Percentiles rank a stretch among this genome's conserved stretches.
Conservation (phyloP, 2,888 invertebrate species). For the Synergus japonicus region DNA sequence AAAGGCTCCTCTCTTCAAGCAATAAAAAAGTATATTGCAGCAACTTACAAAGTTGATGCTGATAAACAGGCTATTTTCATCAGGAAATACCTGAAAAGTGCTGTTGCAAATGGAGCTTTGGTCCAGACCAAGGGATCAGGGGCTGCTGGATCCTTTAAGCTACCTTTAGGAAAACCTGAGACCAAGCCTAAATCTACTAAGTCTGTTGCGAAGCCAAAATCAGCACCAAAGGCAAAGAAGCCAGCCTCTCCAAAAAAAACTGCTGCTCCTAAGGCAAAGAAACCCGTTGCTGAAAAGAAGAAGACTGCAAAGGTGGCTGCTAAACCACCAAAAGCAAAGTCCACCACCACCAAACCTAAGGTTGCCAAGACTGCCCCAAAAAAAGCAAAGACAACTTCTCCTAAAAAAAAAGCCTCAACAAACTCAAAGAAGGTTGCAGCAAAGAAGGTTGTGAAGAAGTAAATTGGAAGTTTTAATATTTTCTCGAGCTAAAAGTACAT, state of each 20-base stretch:
- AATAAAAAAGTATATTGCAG: slow-evolving; percentile 82
- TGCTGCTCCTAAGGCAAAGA: slow-evolving; percentile 47
- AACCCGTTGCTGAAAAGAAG: slow-evolving; percentile 48
- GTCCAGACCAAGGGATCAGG: slow-evolving; percentile 79
- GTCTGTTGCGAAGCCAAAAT: slow-evolving; percentile 42
- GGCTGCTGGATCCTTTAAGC: slow-evolving; percentile 77
- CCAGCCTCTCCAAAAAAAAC: slow-evolving; percentile 49
- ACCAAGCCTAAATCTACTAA: slow-evolving; percentile 53
- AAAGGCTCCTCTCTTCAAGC: slow-evolving; percentile 78
- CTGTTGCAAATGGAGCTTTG: slow-evolving; percentile 78
- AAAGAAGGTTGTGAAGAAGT: neutral
- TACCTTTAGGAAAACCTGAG: slow-evolving; percentile 52
- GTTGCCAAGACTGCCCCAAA: neutral
- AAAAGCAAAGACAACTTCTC: neutral
- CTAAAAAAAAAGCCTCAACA: slow-evolving; percentile 40
- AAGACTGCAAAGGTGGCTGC: slow-evolving; percentile 20
- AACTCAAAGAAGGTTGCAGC: no score
- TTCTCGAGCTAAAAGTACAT: no score
- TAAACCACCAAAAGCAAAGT: neutral
- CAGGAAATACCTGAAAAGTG: slow-evolving; percentile 80
- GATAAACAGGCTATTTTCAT: slow-evolving; percentile 80
- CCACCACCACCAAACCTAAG: neutral
- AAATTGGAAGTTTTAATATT: neutral
- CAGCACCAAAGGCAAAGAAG: slow-evolving; percentile 50
- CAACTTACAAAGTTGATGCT: slow-evolving; percentile 80